Evolutionary conservation across 2,113 vertebrate species (phyloP), one percentile per base, ranked within the genome.

Genomic region (Caranx ignobilis): DNA sequence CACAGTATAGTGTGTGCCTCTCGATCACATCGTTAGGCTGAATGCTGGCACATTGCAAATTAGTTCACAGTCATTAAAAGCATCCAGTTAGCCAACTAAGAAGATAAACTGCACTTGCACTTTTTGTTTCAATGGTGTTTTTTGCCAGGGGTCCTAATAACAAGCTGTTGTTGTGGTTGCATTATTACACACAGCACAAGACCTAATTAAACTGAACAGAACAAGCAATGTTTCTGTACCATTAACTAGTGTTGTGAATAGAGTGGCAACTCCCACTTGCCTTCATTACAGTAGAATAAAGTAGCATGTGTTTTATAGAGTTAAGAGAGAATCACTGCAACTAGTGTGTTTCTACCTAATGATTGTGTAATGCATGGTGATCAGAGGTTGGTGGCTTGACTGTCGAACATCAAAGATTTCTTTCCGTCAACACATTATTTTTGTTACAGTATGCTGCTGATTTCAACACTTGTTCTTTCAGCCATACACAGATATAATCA

Each of bases 361-460:
- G 37, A 67, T 54, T 71, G 67, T 55, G 35, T 75, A 41, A 61
- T 18, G 26, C 18, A 43, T n/a, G 7, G 26, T 71, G 73, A 71
- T 74, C 69, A 68, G 55, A 39, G 35, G 67, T 12, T 56, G 63
- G 69, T 72, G 69, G 85, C n/a, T 56, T 19, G 48, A 5, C 2
- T 63, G 50, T 52, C 13, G 15, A 66, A 56, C 34, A 62, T 79
- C 41, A 75, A 12, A 75, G 75, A 78, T 79, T 52, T 81, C 11
- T 64, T 41, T 84, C 78, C 64, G 45, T 82, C 61, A 59, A 16
- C 55, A 39, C 66, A 16, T 2, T 74, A 41, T 65, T 81, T 81
- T 83, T 78, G 62, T 55, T 19, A 72, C 7, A 39, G 63, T 47
- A 56, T 15, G 18, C 72, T 74, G 81, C 60, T 88, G 82, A 84